phyloP scores from a whole-genome alignment of 2,888 invertebrate genomes.

The Falcaria lacertinaria region DNA sequence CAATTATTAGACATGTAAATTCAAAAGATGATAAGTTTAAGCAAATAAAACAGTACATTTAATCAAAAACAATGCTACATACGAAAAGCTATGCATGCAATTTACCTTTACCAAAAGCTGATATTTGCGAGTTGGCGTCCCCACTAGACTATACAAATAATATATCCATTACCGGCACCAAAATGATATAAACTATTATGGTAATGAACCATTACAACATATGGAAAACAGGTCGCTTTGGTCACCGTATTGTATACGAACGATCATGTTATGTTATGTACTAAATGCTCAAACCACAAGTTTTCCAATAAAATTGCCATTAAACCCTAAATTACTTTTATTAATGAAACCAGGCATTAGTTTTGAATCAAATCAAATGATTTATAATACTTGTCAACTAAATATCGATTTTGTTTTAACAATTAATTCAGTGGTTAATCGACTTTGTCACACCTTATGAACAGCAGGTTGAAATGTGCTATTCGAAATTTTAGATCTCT shows the following conservation, averaged over 20 bases:
- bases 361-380: too few relatives aligned
- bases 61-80: constrained; percentile 32
- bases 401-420: too few relatives aligned
- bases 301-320: too few relatives aligned
- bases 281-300: too few relatives aligned
- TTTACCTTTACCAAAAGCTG: constrained; percentile 74
- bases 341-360: too few relatives aligned
- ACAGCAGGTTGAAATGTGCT: too few relatives aligned
- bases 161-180: constrained; percentile 42
- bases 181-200: constrained; percentile 28
- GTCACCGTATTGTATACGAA: constrained; percentile 23
- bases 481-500: too few relatives aligned
- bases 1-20: constrained; percentile 4
- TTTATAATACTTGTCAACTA: too few relatives aligned
- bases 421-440: too few relatives aligned
- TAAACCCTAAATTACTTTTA: too few relatives aligned
- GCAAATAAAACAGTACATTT: constrained; percentile 9
- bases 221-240: constrained; percentile 35
- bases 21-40: constrained; percentile 12
- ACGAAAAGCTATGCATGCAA: constrained; percentile 68
- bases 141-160: constrained; percentile 46
- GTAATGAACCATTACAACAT: constrained; percentile 37
- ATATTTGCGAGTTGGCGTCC: constrained; percentile 52
- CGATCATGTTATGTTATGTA: not conserved
- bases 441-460: too few relatives aligned